Evolutionary conservation across 2,888 invertebrate genomes (phyloP), one percentile per base, ranked within the genome.

Genomic region (Aspidiotus destructor): DNA sequence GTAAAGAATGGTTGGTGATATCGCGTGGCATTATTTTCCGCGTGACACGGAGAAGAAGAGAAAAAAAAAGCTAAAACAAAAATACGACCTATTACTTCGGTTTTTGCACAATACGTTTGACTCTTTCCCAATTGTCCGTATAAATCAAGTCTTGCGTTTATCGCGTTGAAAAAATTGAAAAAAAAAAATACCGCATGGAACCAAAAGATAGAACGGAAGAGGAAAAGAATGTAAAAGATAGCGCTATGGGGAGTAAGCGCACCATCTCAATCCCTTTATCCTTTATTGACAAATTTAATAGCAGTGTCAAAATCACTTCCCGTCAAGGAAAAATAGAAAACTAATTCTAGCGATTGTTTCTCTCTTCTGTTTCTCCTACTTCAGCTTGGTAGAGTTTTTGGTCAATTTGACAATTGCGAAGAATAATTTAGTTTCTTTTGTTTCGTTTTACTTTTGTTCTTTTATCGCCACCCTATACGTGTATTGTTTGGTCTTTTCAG

Each of bases 391-490:
- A 28, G 53, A 53, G 52, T 54, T 63, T 63, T 63, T 63, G 63
- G 63, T 63, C 63, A 63, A 63, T 63, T 63, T 63, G 54, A 63
- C 63, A 54, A 54, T 63, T 63, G 53, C 28, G 40, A 8, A 40
- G 28, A 58, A 58, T 58, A 58, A 17, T 58, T 58, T 17, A 17
- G 16, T 67, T 52, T 58, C 67, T 67, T 67, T 67, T 58, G 58
- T 67, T 67, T 67, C 67, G 58, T 58, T 67, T 67, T 28, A 44
- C 54, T 28, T 28, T 28, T 28, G 28, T 28, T 28, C 28, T 28
- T 28, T 28, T 28, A 5, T 28, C 28, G 28, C 42, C 44, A 17
- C 67, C 67, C 60, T 60, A 28, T 28, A 28, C 60, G 67, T 58
- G 60, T 65, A 65, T 57, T 58, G 60, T 58, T 57, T 55, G 41